Evolutionary conservation across 2,888 invertebrate species (phyloP), one percentile per base, ranked within the genome.

Genomic region (Spilarctia lutea): DNA sequence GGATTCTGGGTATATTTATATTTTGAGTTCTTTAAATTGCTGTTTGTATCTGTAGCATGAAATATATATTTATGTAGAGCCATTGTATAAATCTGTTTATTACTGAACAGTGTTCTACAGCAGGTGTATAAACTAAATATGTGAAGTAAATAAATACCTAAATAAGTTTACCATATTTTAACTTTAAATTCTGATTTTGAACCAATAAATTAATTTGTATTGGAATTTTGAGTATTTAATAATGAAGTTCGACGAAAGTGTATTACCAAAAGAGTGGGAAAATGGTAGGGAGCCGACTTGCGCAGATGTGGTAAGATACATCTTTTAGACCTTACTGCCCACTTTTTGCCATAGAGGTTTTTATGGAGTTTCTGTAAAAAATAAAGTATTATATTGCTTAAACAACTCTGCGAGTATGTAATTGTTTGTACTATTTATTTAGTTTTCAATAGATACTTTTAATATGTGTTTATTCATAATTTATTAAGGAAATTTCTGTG

Each of bases 181-280:
- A 30, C 16, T 30, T 48, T 68, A 24, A 20, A 1, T 24, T 6
- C 24, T 33, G 48, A 30, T 68, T 24, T 33, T 48, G 0, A 60
- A 39, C 10, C 27, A 69, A 39, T 63, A 39, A 63, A 30, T 63
- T 20, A 24, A 45, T 30, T 71, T n/a, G 20, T 24, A 6, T 63
- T 30, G 30, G 30, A 30, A 27, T 70, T 56, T 8, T 30, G 24
- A 16, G 18, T 18, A 42, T 63, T 70, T 30, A 33, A 85, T 30
- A 42, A 92, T 92, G 92, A 92, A 91, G 82, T 85, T 89, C 65
- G 93, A 92, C 78, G 88, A 88, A 60, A 73, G 79, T 56, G 70
- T 83, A 8, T 69, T 89, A 20, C 86, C 81, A 76, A 88, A 81
- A 56, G 90, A 88, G 27, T 83, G 86, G 88, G 91, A 90, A 30